Conservation (phyloP, 1,140 invertebrate species). For the Saccostrea echinata region DNA sequence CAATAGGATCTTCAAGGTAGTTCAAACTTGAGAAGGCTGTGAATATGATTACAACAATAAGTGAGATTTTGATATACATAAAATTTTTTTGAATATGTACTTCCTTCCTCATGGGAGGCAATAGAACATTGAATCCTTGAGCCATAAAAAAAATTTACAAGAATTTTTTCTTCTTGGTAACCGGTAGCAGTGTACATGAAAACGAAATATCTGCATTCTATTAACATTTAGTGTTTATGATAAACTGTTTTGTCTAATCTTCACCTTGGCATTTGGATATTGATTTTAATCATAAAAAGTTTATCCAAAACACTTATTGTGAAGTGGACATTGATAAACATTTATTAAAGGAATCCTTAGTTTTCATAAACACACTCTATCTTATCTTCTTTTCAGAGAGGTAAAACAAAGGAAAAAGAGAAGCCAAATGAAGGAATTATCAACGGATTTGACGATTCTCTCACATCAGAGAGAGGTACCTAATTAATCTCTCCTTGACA, state of each 20-base stretch:
- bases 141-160: too few relatives aligned
- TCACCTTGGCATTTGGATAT: background rate
- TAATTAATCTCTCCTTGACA: slow-evolving; percentile 29
- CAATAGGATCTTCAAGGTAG: slow-evolving; percentile 3
- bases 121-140: too few relatives aligned
- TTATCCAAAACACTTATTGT: background rate
- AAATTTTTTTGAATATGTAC: too few relatives aligned
- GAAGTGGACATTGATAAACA: background rate
- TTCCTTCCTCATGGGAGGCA: too few relatives aligned
- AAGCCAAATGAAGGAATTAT: background rate
- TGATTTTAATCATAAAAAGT: background rate
- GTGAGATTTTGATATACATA: too few relatives aligned
- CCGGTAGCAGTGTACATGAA: too few relatives aligned
- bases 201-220: too few relatives aligned
- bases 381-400: background rate
- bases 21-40: background rate
- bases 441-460: slow-evolving; percentile 24
- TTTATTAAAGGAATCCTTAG: background rate
- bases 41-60: too few relatives aligned
- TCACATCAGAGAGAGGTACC: background rate
- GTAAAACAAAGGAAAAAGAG: slow-evolving; percentile 20
- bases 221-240: too few relatives aligned
- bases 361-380: background rate
- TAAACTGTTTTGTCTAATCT: background rate
- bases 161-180: too few relatives aligned